Evolutionary conservation across 2,113 vertebrate species (phyloP).

Genomic region (Aldabrachelys gigantea): DNA sequence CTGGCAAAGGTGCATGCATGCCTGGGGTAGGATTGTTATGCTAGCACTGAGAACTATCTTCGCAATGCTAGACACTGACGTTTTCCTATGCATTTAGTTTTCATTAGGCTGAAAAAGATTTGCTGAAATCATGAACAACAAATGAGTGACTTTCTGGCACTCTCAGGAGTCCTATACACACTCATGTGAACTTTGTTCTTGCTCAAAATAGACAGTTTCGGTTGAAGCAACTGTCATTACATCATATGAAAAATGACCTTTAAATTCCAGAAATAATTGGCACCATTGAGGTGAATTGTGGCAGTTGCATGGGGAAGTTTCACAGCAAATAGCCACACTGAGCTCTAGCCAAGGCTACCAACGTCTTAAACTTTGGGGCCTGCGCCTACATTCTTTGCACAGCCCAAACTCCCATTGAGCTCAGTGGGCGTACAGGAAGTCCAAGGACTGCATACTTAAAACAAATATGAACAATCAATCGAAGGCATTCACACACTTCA

Average conservation of each 20-base stretch:
- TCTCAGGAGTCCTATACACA: neutral
- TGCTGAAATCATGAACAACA: accelerated
- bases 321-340: accelerated
- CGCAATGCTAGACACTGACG: neutral
- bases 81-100: neutral
- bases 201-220: neutral
- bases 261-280: neutral
- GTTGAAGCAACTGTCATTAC: neutral
- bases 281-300: neutral
- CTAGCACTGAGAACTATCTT: neutral
- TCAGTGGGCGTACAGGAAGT: neutral
- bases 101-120: neutral
- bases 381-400: accelerated
- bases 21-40: neutral
- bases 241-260: neutral
- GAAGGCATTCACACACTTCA: neutral
- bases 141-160: neutral
- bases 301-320: neutral
- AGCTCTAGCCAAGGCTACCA: neutral
- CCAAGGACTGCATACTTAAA: neutral
- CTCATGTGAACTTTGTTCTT: neutral
- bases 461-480: neutral
- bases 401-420: neutral
- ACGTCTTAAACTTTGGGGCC: accelerated
- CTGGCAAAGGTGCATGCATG: neutral